These are phyloP conservation scores for Mylabris phalerata DNA, from an alignment of 1,140 invertebrate species.

Conservation along the genomic window DNA sequence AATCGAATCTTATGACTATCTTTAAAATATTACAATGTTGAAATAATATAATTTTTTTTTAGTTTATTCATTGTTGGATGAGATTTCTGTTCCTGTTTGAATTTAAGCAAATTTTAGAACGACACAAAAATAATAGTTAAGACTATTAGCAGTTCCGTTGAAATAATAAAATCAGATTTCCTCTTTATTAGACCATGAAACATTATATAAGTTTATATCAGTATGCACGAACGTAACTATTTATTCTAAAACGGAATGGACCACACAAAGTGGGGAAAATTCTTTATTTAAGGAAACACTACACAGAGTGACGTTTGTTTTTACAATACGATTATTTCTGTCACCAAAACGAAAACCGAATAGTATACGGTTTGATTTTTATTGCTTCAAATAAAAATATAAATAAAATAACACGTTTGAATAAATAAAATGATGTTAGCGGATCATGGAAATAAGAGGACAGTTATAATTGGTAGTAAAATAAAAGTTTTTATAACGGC, in stretches of 20 bases:
- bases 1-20: too few species aligned
- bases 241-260: slow-evolving; percentile 12
- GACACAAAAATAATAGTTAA: not conserved
- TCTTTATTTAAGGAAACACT: slow-evolving; percentile 11
- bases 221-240: slow-evolving; percentile 16
- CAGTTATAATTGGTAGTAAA: slow-evolving; percentile 7
- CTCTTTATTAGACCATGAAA: slow-evolving; percentile 16
- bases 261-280: slow-evolving; percentile 14
- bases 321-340: slow-evolving; percentile 10
- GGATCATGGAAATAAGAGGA: slow-evolving; percentile 4
- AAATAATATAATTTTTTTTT: too few species aligned
- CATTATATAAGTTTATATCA: slow-evolving; percentile 17
- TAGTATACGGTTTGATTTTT: not conserved
- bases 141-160: slow-evolving; percentile 4
- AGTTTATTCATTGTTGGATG: too few species aligned
- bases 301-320: slow-evolving; percentile 9
- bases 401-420: not conserved
- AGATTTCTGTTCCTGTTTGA: too few species aligned
- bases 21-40: too few species aligned
- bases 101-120: too few species aligned
- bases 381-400: not conserved
- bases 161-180: slow-evolving; percentile 14
- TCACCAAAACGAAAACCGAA: slow-evolving; percentile 6
- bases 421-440: not conserved
- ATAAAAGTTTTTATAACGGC: slow-evolving; percentile 7